Percentiles rank a stretch among this genome's conserved stretches.
Conservation (phyloP, 2,113 vertebrate species). For the Carassius auratus region DNA sequence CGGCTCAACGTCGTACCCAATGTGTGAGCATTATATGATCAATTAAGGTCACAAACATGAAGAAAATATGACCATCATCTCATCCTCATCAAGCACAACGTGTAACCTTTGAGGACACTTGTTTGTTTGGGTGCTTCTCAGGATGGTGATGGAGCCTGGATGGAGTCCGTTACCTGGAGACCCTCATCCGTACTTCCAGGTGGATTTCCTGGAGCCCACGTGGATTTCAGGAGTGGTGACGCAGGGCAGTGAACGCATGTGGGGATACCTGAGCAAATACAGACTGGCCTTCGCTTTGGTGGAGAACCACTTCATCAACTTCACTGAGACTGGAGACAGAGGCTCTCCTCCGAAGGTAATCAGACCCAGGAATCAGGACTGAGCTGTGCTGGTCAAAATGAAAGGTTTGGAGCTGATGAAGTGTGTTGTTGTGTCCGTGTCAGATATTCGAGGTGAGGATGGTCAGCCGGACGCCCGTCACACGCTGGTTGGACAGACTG, state of each 20-base stretch:
- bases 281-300: conserved; percentile 73
- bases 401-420: too few relatives aligned
- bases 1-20: conserved; percentile 80
- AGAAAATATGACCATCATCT: neutral
- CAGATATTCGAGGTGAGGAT: conserved; percentile 79
- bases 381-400: neutral
- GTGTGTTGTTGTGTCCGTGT: neutral
- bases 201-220: conserved; percentile 80
- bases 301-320: conserved; percentile 71
- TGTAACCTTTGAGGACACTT: neutral
- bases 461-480: conserved; percentile 73
- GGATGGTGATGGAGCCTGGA: conserved; percentile 77
- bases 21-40: conserved; percentile 68
- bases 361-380: neutral
- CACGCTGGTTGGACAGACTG: conserved; percentile 70
- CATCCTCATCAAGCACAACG: neutral
- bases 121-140: conserved; percentile 50
- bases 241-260: conserved; percentile 76
- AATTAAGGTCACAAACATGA: neutral
- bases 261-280: conserved; percentile 77
- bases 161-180: conserved; percentile 80
- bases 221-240: conserved; percentile 81
- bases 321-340: conserved; percentile 61
- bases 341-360: conserved; percentile 69
- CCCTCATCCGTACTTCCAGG: conserved; percentile 77